Percentiles rank a stretch among this genome's conserved stretches.
These are phyloP conservation scores for Camelus dromedarius DNA, from an alignment of 2,113 vertebrate genomes.

Conservation along the genomic window DNA sequence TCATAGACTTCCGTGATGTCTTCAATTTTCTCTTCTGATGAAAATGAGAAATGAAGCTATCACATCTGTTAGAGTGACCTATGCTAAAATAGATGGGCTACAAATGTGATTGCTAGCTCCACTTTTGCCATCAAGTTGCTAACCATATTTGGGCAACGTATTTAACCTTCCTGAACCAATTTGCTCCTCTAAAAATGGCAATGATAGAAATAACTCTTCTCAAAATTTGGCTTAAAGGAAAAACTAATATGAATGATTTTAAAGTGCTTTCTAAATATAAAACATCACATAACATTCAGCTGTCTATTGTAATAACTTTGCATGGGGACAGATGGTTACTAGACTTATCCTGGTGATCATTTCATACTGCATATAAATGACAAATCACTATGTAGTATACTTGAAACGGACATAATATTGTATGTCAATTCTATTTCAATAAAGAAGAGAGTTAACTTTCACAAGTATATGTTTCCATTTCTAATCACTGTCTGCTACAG, in stretches of 20 bases:
- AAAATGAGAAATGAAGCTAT: conserved; percentile 41
- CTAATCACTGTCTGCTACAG: conserved; percentile 8
- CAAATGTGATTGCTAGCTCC: background rate
- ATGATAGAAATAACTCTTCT: conserved; percentile 27
- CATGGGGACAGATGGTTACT: background rate
- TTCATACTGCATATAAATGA: background rate
- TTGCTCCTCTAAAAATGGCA: conserved; percentile 35
- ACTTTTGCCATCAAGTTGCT: background rate
- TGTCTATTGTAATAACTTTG: background rate
- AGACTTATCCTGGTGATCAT: background rate
- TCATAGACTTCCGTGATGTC: background rate
- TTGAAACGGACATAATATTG: background rate
- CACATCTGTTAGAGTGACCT: background rate
- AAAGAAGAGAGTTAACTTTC: background rate
- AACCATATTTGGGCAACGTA: conserved; percentile 23
- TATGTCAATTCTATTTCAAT: background rate
- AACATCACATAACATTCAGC: background rate
- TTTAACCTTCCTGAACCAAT: conserved; percentile 9
- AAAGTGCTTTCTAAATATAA: conserved; percentile 61
- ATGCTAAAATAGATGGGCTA: background rate
- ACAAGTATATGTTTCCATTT: background rate
- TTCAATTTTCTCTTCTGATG: background rate
- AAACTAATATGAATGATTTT: conserved; percentile 50
- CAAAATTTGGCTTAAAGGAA: conserved; percentile 34
- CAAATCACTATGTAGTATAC: background rate